These are phyloP conservation scores for Pedicia rivosa DNA, from an alignment of 2,888 invertebrate genomes.

Conservation along the genomic window DNA sequence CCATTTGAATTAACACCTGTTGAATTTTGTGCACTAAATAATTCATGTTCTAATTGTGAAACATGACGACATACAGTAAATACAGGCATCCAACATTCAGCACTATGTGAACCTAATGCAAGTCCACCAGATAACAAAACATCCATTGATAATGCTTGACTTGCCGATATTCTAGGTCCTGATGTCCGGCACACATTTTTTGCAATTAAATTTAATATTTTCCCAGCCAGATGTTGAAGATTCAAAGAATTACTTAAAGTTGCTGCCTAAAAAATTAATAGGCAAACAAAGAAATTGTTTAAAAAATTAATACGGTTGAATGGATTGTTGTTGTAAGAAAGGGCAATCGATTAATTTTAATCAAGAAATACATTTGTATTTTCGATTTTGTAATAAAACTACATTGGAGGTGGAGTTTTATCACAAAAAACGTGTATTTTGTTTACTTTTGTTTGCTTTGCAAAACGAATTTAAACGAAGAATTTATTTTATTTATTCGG, in stretches of 20 bases:
- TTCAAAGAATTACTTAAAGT: constrained; percentile 76
- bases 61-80: constrained; percentile 89
- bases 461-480: too few species aligned
- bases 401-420: too few species aligned
- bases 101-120: constrained; percentile 81
- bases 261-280: constrained; percentile 64
- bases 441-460: too few species aligned
- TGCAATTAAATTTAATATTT: constrained; percentile 72
- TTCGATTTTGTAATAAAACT: too few species aligned
- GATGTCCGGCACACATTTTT: constrained; percentile 75
- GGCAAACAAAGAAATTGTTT: too few species aligned
- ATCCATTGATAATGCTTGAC: constrained; percentile 85
- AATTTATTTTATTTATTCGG: too few species aligned
- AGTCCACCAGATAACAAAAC: constrained; percentile 75
- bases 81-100: constrained; percentile 92
- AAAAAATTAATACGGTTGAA: too few species aligned
- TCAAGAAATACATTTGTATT: too few species aligned
- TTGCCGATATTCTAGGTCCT: constrained; percentile 63
- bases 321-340: constrained; percentile 8
- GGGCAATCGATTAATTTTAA: constrained; percentile 4
- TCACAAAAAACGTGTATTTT: too few species aligned
- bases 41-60: constrained; percentile 76
- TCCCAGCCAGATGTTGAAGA: constrained; percentile 79
- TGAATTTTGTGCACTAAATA: constrained; percentile 61
- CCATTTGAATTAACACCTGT: constrained; percentile 17